A percentile compares a stretch with the other conserved stretches of the same genome.
These are phyloP conservation scores for Theretra japonica DNA, from an alignment of 2,888 invertebrate species.

Conservation along the genomic window DNA sequence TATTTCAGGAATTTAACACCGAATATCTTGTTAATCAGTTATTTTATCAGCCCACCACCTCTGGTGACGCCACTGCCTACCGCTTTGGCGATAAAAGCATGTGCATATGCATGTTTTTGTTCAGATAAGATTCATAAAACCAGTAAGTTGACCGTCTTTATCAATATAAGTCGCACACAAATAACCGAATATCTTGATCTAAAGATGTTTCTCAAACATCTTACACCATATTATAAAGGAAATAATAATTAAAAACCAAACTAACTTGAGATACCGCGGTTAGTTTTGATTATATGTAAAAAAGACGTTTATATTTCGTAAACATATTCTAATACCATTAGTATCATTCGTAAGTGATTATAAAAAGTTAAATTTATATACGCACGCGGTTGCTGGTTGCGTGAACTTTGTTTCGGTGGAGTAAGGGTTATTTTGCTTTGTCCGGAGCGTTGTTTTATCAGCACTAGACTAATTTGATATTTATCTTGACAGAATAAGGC, in stretches of 20 bases:
- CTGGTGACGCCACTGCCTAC: too few relatives aligned
- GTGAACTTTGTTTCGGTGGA: slow-evolving; percentile 29
- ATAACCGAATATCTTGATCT: slow-evolving; percentile 8
- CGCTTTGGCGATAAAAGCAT: too few relatives aligned
- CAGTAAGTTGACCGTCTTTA: neutral
- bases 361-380: slow-evolving; percentile 34
- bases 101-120: neutral
- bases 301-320: slow-evolving; percentile 31
- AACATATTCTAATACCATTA: slow-evolving; percentile 44
- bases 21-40: too few relatives aligned
- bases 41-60: too few relatives aligned
- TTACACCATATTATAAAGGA: slow-evolving; percentile 21
- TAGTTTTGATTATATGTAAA: slow-evolving; percentile 26
- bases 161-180: neutral
- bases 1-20: too few relatives aligned
- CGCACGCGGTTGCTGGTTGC: neutral
- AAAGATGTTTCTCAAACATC: slow-evolving; percentile 9
- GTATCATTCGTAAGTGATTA: slow-evolving; percentile 42
- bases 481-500: slow-evolving; percentile 49
- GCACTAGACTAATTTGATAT: slow-evolving; percentile 36
- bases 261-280: slow-evolving; percentile 24
- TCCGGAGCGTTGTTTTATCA: slow-evolving; percentile 1
- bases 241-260: slow-evolving; percentile 26
- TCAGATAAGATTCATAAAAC: neutral
- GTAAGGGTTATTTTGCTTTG: slow-evolving; percentile 38